Evolutionary conservation across 2,888 invertebrate genomes (phyloP).

Genomic region (Neocrepidodera transversa): DNA sequence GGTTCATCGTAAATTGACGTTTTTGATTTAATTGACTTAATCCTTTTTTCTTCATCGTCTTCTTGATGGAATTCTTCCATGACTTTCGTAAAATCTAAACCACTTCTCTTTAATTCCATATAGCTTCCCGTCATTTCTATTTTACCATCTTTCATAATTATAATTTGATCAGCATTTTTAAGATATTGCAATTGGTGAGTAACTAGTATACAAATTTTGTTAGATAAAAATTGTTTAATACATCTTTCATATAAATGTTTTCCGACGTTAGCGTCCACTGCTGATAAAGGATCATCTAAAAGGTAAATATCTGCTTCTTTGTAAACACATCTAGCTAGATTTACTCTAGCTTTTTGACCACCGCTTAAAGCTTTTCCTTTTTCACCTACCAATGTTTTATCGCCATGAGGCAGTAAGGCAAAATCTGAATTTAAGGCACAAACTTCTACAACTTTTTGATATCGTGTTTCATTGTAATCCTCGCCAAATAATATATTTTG

Average conservation of each 20-base stretch:
- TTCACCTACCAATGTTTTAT: conserved; percentile 81
- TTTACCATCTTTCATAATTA: conserved; percentile 61
- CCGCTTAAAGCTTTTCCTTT: conserved; percentile 82
- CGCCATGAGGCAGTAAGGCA: conserved; percentile 76
- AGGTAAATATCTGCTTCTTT: conserved; percentile 80
- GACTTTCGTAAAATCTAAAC: conserved; percentile 58
- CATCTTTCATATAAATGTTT: conserved; percentile 77
- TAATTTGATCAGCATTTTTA: conserved; percentile 55
- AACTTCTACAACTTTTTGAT: conserved; percentile 68
- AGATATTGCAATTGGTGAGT: conserved; percentile 75
- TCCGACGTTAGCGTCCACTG: conserved; percentile 81
- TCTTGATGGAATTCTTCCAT: conserved; percentile 46
- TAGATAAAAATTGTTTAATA: conserved; percentile 66
- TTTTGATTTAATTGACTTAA: conserved; percentile 51
- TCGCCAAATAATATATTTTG: conserved; percentile 83
- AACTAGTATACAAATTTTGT: conserved; percentile 70
- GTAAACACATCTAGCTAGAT: conserved; percentile 79
- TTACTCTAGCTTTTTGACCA: conserved; percentile 85
- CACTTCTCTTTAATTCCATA: conserved; percentile 60
- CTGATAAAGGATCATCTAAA: conserved; percentile 82
- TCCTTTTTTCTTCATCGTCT: conserved; percentile 52
- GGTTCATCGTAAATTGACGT: conserved; percentile 51
- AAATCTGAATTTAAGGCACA: conserved; percentile 76
- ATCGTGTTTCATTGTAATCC: conserved; percentile 66
- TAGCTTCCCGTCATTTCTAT: conserved; percentile 62